Base-by-base conservation (phyloP, 2,113 vertebrate genomes). In the Platichthys flesus region DNA sequence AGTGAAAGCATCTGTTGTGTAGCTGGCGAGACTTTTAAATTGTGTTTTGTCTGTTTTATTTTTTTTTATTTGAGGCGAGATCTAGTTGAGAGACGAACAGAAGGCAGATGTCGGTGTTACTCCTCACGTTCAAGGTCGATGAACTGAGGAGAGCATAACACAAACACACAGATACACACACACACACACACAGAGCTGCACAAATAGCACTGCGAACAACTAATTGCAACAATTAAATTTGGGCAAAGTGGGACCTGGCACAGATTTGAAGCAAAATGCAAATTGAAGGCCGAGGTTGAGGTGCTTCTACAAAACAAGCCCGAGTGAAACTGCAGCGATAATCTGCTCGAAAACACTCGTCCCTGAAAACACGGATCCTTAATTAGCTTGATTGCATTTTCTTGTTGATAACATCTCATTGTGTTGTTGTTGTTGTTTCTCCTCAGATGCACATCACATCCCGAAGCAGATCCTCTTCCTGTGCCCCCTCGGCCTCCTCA, bases 371-470 rank as follows among this genome's bases (percentile, higher is more conserved):
- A 37, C 7, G 12, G n/a, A 66, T 31, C 55, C 40, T 67, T 77
- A 85, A 88, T 85, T 85, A 84, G 56, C 75, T 37, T 84, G 78
- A 86, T 79, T 79, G 63, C 63, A 13, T 82, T 82, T 76, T 76
- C 54, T 71, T 47, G 49, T 47, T 75, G 75, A 84, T 83, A 77
- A 66, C 59, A 60, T 85, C 58, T 23, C 45, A 63, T 0, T 35
- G 16, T 12, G 35, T 78, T 78, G 67, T 65, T 49, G 28, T 67
- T 26, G 26, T 26, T 26, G 26, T 31, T 31, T 83, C 21, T 26
- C 55, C 45, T 71, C 14, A 65, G 61, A 74, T 67, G 49, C 52
- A 59, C 55, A 58, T 65, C 76, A 51, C 24, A 59, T 64, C 51
- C 63, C 51, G 37, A 13, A 12, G 9, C 26, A 18, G 67, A 9